Percentiles rank a stretch among this genome's conserved stretches.
These are phyloP conservation scores for Tortrix viridana DNA, from an alignment of 2,888 invertebrate species.

Conservation along the genomic window DNA sequence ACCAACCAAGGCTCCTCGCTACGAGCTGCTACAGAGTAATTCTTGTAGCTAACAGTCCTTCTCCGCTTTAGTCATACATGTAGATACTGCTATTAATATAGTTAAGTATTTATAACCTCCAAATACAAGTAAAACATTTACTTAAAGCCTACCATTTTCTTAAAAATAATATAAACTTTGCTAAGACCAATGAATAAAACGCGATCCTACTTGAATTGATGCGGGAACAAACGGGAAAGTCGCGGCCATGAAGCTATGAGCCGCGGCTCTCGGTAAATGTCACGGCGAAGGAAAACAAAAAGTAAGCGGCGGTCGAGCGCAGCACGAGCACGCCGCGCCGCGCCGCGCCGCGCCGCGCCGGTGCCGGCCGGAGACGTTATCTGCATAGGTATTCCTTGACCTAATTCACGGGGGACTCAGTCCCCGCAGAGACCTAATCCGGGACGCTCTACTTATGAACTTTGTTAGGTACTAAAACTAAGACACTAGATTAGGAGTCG, in stretches of 20 bases:
- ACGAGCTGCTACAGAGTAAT: too few relatives aligned
- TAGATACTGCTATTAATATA: too few relatives aligned
- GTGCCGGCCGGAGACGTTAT: conserved; percentile 3
- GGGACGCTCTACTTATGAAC: conserved; percentile 5
- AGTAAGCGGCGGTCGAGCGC: background rate
- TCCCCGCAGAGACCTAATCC: conserved; percentile 6
- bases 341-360: too few relatives aligned
- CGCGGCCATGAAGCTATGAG: conserved; percentile 49
- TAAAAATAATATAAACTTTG: background rate
- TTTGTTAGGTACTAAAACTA: background rate
- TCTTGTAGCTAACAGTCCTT: too few relatives aligned
- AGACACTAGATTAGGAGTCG: background rate
- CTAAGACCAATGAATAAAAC: conserved; percentile 47
- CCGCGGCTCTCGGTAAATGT: conserved; percentile 10
- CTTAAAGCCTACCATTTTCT: background rate
- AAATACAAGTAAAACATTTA: too few relatives aligned
- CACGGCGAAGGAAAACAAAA: conserved; percentile 13
- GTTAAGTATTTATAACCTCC: too few relatives aligned
- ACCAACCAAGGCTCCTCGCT: too few relatives aligned
- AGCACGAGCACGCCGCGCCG: too few relatives aligned
- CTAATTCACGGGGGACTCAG: conserved; percentile 23
- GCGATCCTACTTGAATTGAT: conserved; percentile 60
- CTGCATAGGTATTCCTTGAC: conserved; percentile 31
- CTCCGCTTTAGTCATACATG: too few relatives aligned
- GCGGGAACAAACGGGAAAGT: conserved; percentile 56